Percentiles rank a stretch among this genome's conserved stretches.
These are phyloP conservation scores for Nycticebus coucang DNA, from an alignment of 2,113 vertebrate genomes.

Conservation along the genomic window DNA sequence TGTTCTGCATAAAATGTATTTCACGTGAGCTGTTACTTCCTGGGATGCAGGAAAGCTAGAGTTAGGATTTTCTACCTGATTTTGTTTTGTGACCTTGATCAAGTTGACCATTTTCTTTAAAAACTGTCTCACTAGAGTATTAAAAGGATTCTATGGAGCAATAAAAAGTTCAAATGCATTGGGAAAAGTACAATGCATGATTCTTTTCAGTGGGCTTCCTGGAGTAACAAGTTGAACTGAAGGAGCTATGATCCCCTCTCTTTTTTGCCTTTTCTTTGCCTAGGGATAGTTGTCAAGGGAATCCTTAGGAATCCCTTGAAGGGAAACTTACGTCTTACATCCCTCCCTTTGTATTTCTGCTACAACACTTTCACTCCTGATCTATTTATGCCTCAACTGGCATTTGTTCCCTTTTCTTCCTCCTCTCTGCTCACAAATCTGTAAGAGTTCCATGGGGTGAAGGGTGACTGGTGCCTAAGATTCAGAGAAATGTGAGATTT, in stretches of 20 bases:
- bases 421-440: neutral
- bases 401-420: neutral
- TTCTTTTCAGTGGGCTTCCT: neutral
- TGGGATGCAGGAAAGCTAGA: neutral
- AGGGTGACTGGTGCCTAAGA: neutral
- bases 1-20: neutral
- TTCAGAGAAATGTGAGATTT: neutral
- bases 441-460: no score
- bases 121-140: neutral
- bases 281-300: neutral
- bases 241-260: neutral
- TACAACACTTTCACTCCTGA: neutral
- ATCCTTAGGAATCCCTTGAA: neutral
- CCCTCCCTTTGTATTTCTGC: neutral
- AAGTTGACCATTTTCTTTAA: neutral
- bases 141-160: neutral
- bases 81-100: neutral
- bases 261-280: neutral
- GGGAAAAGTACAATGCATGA: neutral
- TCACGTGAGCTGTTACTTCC: no score
- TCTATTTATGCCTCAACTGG: no score
- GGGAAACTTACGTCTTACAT: no score
- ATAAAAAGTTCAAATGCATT: neutral
- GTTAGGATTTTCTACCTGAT: no score
- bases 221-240: neutral